Base-by-base conservation (phyloP, 2,797 vertebrate genomes). In the Tamandua tetradactyla region DNA sequence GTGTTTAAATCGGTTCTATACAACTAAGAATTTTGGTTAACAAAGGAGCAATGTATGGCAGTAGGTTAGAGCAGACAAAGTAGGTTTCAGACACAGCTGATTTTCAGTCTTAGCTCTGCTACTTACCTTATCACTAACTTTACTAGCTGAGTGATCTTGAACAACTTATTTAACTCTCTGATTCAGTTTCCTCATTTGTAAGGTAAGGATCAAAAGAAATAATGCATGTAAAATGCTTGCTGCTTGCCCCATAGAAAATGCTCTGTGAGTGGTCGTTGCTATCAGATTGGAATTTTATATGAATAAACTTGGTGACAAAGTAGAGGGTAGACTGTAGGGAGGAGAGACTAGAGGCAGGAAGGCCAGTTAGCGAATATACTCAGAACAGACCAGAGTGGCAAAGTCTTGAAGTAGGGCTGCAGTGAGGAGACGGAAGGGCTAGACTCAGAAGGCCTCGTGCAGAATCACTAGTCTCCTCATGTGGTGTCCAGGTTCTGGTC, bases 1-100 rank as follows among this genome's bases (percentile, higher is more conserved):
- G 49, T 85, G 20, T 82, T 90, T 66, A 79, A 86, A 30, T 83
- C n/a, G 82, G 42, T 96, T 94, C 66, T 88, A 62, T 11, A 75
- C 61, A 94, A 76, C 8, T 30, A 86, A 86, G n/a, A 93, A 37
- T 90, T 83, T 90, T 88, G 62, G 37, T 74, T 72, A 35, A 27
- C 8, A 71, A n/a, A 25, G 57, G 93, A 52, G 32, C 15, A 57
- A 52, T 40, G 10, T 40, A 20, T 94, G 80, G 71, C 69, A 83
- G 49, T 75, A 55, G 47, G 62, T 91, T 74, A 90, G 92, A 68
- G 40, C 4, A 14, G 80, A 59, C 32, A 68, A 87, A 81, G 59
- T 10, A 44, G 14, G 12, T 17, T 82, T 66, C 59, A 66, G 62
- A 66, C 7, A 49, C 47, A 47, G 7, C 27, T 57, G 72, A 47